A percentile compares a stretch with the other conserved stretches of the same genome.
phyloP scores from a whole-genome alignment of 92 coral and sea anemone genomes.

The Siderastrea radians region DNA sequence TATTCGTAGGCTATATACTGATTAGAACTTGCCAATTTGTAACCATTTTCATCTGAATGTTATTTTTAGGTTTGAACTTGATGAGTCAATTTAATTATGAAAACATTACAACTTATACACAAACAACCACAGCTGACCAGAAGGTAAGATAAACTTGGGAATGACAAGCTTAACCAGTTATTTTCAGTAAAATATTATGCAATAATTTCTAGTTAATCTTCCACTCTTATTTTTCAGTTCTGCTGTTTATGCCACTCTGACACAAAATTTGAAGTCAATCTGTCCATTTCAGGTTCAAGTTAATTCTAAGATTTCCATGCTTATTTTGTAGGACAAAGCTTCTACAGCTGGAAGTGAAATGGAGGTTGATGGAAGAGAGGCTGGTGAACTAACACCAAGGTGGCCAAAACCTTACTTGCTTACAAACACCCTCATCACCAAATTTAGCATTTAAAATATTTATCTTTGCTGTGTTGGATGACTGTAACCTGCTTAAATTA shows the following conservation, averaged over 20 bases:
- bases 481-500: not conserved
- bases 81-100: conserved; percentile 98
- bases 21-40: not conserved
- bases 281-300: too few species aligned
- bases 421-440: too few species aligned
- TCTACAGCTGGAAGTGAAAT: conserved; percentile 44
- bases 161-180: too few species aligned
- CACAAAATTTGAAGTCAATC: too few species aligned
- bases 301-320: too few species aligned
- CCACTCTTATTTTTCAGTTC: too few species aligned
- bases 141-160: conserved; percentile 42
- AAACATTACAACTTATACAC: conserved; percentile 84
- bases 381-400: conserved; percentile 85
- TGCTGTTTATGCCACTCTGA: too few species aligned
- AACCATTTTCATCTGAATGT: not conserved
- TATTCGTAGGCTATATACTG: not conserved
- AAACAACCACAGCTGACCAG: conserved; percentile 62
- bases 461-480: not conserved
- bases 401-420: not conserved
- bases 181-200: too few species aligned
- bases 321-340: conserved; percentile 25
- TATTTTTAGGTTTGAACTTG: conserved; percentile 83
- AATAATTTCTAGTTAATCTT: too few species aligned
- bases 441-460: not conserved
- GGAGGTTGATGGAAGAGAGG: conserved; percentile 86